These are phyloP conservation scores for Columba livia DNA, from an alignment of 2,113 vertebrate species.

Conservation along the genomic window DNA sequence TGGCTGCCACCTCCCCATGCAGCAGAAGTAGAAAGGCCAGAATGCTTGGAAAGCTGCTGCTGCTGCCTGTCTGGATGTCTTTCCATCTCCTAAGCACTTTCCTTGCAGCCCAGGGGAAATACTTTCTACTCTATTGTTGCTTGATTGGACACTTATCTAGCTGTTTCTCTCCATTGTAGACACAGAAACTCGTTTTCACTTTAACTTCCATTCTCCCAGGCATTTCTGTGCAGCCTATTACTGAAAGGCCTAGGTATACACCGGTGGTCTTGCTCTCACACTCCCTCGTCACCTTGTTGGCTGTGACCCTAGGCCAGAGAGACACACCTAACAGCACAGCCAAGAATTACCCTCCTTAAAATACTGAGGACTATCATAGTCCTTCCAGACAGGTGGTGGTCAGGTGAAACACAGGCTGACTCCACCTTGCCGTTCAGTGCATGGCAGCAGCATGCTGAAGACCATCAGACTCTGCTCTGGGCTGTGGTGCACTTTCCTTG, in stretches of 20 bases:
- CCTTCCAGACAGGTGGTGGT: background rate
- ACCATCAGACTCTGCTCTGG: background rate
- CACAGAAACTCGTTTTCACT: background rate
- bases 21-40: background rate
- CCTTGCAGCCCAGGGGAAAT: background rate
- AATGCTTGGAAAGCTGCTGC: background rate
- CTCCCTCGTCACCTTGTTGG: background rate
- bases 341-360: background rate
- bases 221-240: background rate
- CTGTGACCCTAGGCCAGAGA: background rate
- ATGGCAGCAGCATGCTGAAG: background rate
- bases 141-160: constrained; percentile 1
- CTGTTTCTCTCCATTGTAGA: background rate
- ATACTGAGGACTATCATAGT: background rate
- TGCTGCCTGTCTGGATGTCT: background rate
- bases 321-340: background rate
- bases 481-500: background rate
- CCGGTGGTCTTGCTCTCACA: background rate
- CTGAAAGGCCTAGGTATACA: background rate
- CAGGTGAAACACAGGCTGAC: fast-evolving
- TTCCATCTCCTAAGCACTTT: background rate
- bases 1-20: background rate
- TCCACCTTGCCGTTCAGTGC: background rate
- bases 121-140: background rate
- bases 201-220: background rate